Evolutionary conservation across 2,113 vertebrate genomes (phyloP), one percentile per base, ranked within the genome.

Genomic region (Coracopsis vasa): DNA sequence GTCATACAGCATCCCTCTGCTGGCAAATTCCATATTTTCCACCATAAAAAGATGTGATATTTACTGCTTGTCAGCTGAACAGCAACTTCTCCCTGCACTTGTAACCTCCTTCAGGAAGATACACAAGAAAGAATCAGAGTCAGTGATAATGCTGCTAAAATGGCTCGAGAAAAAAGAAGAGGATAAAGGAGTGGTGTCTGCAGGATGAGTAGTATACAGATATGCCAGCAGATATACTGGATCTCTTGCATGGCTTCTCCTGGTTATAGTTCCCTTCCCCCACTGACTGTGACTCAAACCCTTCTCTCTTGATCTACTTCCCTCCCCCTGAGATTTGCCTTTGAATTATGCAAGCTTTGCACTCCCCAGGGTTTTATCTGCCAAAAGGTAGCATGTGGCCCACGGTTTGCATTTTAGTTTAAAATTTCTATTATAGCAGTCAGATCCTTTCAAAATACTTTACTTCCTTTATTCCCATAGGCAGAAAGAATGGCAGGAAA

Each of bases 341-440:
- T 91, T 95, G 92, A 96, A 97, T 95, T 96, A 96, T 92, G 92
- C 94, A 97, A 94, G 86, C 82, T 78, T 67, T 93, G 72, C 91
- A 58, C 80, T 96, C 96, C 86, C 95, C 83, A 42, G 94, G 94
- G 95, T 91, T 91, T 93, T 91, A 92, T 95, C 83, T 96, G 95
- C 95, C 96, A 96, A 95, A 95, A 97, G 95, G 96, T 96, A 97
- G 95, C 96, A 95, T 96, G 96, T 96, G 96, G 92, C 91, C 91
- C 91, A 82, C 35, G 94, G 96, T 93, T 95, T 95, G 96, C 91
- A 94, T 95, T 96, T 96, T 74, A 94, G 94, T 94, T 96, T 85
- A 94, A 94, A 74, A 94, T 87, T 84, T 95, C 88, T 94, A 95
- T 94, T 96, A 92, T 19, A 81, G 92, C 86, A 96, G 96, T 94